phyloP scores from a whole-genome alignment of 2,113 vertebrate genomes.

The Aix galericulata region DNA sequence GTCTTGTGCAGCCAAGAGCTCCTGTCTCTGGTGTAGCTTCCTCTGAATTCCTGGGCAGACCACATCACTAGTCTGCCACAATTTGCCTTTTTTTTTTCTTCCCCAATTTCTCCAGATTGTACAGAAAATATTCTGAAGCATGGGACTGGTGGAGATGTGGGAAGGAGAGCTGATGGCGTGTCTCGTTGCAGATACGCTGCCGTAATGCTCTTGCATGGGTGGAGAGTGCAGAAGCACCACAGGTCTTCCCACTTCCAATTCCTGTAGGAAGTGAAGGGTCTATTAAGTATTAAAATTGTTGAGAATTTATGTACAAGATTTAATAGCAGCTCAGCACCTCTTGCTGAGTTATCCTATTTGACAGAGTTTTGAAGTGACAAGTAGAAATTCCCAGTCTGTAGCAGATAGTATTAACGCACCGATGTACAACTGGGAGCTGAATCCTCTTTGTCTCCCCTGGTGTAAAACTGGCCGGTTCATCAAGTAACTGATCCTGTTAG shows the following conservation, averaged over 20 bases:
- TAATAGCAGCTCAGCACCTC: background rate
- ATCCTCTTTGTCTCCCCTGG: background rate
- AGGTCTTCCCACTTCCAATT: background rate
- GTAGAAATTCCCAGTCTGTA: background rate
- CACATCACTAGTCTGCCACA: background rate
- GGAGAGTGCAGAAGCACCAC: background rate
- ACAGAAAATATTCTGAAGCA: background rate
- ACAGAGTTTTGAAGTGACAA: background rate
- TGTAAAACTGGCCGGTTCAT: background rate
- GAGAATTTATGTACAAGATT: background rate
- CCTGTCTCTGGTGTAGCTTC: background rate
- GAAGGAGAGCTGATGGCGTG: background rate
- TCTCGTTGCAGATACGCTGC: background rate
- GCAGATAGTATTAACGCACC: background rate
- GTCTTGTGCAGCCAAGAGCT: background rate
- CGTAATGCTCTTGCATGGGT: background rate
- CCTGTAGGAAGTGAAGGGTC: background rate
- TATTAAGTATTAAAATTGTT: background rate
- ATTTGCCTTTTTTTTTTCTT: background rate
- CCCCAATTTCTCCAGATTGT: background rate
- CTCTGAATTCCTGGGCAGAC: background rate
- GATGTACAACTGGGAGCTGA: background rate
- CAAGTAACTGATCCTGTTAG: background rate
- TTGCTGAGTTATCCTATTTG: background rate
- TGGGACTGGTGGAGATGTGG: background rate